phyloP scores from a whole-genome alignment of 2,113 vertebrate species.

The Nicator chloris region DNA sequence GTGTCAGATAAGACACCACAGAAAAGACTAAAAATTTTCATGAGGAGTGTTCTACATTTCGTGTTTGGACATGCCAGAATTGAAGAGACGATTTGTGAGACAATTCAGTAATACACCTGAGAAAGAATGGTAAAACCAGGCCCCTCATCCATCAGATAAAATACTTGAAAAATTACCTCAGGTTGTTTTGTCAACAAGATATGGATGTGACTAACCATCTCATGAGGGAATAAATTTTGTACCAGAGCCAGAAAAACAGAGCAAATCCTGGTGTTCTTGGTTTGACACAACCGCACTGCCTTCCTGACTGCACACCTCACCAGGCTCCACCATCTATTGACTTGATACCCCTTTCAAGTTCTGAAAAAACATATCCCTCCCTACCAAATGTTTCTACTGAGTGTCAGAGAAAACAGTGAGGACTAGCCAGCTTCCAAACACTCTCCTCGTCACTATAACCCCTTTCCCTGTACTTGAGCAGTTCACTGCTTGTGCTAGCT shows the following conservation, averaged over 20 bases:
- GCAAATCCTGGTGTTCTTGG: not conserved
- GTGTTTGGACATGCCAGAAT: not conserved
- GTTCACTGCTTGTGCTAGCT: not conserved
- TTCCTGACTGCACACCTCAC: not conserved
- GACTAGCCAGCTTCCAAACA: not conserved
- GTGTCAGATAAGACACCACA: not conserved
- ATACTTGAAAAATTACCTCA: not conserved
- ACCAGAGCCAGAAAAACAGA: not conserved
- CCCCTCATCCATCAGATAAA: not conserved
- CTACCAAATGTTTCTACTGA: not conserved
- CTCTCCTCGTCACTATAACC: not conserved
- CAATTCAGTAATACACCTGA: not conserved
- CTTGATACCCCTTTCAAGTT: not conserved
- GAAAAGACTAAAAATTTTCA: not conserved
- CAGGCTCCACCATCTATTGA: not conserved
- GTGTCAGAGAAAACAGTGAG: not conserved
- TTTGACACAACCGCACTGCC: accelerated
- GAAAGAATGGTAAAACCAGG: not conserved
- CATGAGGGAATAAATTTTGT: not conserved
- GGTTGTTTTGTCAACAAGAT: not conserved
- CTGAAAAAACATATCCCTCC: not conserved
- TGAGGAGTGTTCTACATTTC: not conserved
- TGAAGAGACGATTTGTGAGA: not conserved
- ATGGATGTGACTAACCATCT: not conserved
- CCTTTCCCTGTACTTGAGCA: not conserved